Evolutionary conservation across 2,888 invertebrate species (phyloP).

Genomic region (Tachina lurida): DNA sequence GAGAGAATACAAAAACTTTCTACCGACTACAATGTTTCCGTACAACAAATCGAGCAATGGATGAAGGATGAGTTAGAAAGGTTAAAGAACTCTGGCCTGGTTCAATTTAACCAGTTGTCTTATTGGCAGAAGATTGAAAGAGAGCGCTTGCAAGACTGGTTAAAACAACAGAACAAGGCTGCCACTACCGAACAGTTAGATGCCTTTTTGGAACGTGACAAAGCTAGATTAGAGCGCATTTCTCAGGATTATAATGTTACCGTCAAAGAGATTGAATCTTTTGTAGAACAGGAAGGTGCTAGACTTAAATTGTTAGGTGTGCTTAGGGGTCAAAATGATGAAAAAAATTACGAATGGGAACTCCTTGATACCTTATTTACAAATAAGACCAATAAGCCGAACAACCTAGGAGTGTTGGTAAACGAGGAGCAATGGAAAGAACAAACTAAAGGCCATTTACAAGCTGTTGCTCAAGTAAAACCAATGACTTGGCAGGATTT

Average conservation of each 20-base stretch:
- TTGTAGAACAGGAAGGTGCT: slow-evolving; percentile 79
- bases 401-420: slow-evolving; percentile 26
- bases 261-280: slow-evolving; percentile 79
- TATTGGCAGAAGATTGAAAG: slow-evolving; percentile 79
- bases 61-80: slow-evolving; percentile 77
- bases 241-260: slow-evolving; percentile 79
- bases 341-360: slow-evolving; percentile 47
- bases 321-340: slow-evolving; percentile 75
- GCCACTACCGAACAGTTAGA: slow-evolving; percentile 77
- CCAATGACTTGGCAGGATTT: slow-evolving; percentile 78
- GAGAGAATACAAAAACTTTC: slow-evolving; percentile 76
- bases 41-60: slow-evolving; percentile 79
- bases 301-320: slow-evolving; percentile 76
- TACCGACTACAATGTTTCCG: slow-evolving; percentile 76
- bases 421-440: slow-evolving; percentile 76
- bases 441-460: slow-evolving; percentile 75
- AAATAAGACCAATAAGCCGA: background rate
- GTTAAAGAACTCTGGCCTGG: slow-evolving; percentile 76
- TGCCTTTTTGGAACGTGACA: slow-evolving; percentile 77
- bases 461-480: slow-evolving; percentile 74
- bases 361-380: slow-evolving; percentile 7
- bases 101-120: slow-evolving; percentile 77
- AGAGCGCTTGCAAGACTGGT: slow-evolving; percentile 76
- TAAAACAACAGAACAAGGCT: slow-evolving; percentile 76
- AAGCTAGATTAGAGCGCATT: slow-evolving; percentile 76